Percentiles rank a stretch among this genome's conserved stretches.
These are phyloP conservation scores for Cosmorhoe ocellata DNA, from an alignment of 2,888 invertebrate species.

Conservation along the genomic window DNA sequence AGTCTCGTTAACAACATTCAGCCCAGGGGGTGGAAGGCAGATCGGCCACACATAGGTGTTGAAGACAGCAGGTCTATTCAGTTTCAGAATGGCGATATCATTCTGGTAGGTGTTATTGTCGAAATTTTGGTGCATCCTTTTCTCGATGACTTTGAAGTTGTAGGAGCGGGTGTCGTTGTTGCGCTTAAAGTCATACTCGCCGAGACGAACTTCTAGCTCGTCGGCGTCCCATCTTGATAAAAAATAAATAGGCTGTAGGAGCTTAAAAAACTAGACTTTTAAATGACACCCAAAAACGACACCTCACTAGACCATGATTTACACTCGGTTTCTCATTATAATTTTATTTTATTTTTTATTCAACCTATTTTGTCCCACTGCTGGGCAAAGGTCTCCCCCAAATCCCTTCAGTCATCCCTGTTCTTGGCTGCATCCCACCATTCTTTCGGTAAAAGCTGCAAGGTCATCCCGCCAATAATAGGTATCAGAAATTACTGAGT, in stretches of 20 bases:
- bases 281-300: too few relatives aligned
- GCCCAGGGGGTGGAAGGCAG: conserved; percentile 87
- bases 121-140: conserved; percentile 86
- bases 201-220: conserved; percentile 87
- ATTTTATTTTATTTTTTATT: too few relatives aligned
- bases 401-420: too few relatives aligned
- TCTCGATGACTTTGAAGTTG: conserved; percentile 86
- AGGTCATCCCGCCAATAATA: too few relatives aligned
- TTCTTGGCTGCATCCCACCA: too few relatives aligned
- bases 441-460: too few relatives aligned
- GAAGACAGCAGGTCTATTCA: conserved; percentile 85
- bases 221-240: conserved; percentile 77
- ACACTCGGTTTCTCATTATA: too few relatives aligned
- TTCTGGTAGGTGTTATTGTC: conserved; percentile 86
- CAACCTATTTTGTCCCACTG: too few relatives aligned
- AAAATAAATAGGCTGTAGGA: not conserved
- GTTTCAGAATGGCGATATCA: conserved; percentile 89
- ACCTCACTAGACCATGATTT: too few relatives aligned
- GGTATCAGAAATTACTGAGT: too few relatives aligned
- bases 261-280: not conserved
- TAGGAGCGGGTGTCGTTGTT: conserved; percentile 86
- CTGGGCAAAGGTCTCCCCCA: too few relatives aligned
- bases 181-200: conserved; percentile 89
- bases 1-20: conserved; percentile 82
- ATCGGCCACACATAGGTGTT: conserved; percentile 92